These are phyloP conservation scores for Empidonax traillii DNA, from an alignment of 2,113 vertebrate species.

Conservation along the genomic window DNA sequence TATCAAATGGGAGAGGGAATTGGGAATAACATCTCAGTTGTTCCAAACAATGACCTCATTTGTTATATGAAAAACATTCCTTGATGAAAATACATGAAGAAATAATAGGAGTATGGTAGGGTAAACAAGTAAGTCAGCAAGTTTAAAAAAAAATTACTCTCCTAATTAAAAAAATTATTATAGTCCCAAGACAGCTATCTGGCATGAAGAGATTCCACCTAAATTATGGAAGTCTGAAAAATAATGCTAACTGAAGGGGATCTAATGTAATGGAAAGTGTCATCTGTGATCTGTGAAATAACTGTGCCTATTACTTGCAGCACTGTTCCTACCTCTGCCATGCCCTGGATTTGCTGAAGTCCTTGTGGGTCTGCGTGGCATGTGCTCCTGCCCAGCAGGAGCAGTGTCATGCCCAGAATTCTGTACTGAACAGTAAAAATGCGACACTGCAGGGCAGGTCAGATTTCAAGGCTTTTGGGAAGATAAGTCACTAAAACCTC, in stretches of 20 bases:
- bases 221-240: not conserved
- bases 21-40: not conserved
- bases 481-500: not conserved
- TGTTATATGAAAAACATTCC: not conserved
- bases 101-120: not conserved
- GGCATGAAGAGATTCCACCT: not conserved
- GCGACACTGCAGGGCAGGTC: not conserved
- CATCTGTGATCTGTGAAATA: not conserved
- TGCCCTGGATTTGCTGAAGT: not conserved
- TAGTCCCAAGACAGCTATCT: not conserved
- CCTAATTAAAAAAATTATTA: not conserved
- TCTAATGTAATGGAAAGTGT: not conserved
- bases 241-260: not conserved
- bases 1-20: constrained; percentile 14
- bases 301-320: not conserved
- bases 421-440: not conserved
- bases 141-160: not conserved
- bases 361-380: no score
- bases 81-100: not conserved
- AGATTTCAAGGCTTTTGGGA: not conserved
- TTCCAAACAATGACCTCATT: not conserved
- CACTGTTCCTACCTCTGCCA: not conserved
- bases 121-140: not conserved
- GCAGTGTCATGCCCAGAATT: not conserved
- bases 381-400: not conserved